These are phyloP conservation scores for Phainopepla nitens DNA, from an alignment of 2,113 vertebrate species.

Conservation along the genomic window DNA sequence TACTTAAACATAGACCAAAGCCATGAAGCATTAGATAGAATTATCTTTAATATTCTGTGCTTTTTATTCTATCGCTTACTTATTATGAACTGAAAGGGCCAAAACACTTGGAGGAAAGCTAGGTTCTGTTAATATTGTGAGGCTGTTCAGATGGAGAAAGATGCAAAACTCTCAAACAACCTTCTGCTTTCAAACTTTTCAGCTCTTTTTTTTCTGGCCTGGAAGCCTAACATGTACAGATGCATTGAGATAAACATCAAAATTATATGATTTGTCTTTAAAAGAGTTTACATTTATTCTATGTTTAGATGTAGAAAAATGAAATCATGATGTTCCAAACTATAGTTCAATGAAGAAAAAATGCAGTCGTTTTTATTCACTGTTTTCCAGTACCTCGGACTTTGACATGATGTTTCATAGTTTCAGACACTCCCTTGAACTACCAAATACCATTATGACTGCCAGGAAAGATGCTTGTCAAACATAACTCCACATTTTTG, in stretches of 20 bases:
- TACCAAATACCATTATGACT: neutral
- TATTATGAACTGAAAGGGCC: neutral
- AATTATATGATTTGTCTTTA: fast-evolving
- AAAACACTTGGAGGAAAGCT: neutral
- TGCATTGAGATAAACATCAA: neutral
- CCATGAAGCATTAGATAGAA: neutral
- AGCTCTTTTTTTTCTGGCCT: neutral
- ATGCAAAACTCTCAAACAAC: neutral
- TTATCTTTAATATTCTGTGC: neutral
- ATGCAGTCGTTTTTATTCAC: neutral
- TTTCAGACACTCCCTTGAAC: neutral
- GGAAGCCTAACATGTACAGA: neutral
- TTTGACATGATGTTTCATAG: neutral
- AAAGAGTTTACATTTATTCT: neutral
- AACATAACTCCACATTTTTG: neutral
- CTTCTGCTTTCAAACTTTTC: neutral
- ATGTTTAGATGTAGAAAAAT: neutral
- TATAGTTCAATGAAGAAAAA: neutral
- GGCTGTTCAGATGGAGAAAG: neutral
- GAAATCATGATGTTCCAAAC: neutral
- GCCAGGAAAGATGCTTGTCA: neutral
- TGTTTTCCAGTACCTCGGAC: neutral
- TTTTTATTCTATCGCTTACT: neutral
- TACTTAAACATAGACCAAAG: neutral
- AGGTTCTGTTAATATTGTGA: neutral